These are phyloP conservation scores for Tenrec ecaudatus DNA, from an alignment of 2,113 vertebrate genomes.

Conservation along the genomic window DNA sequence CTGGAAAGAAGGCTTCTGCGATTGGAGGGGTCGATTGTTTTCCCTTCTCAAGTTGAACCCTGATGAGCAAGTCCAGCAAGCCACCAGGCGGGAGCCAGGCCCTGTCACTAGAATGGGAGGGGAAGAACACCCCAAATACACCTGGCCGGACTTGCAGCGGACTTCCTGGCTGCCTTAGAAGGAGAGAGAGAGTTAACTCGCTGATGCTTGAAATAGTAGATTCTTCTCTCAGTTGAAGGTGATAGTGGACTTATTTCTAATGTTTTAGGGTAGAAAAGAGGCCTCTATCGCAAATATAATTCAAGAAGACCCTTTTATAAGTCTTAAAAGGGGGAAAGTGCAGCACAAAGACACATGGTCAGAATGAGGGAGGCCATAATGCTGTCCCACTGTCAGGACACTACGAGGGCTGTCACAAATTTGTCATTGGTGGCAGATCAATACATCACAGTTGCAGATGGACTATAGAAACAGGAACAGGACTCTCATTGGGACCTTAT, in stretches of 20 bases:
- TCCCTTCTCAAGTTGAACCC: conserved; percentile 65
- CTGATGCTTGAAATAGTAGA: neutral
- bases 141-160: conserved; percentile 37
- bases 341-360: no score
- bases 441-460: no score
- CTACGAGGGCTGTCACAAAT: no score
- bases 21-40: conserved; percentile 71
- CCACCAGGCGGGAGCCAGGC: conserved; percentile 23
- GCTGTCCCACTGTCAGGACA: no score
- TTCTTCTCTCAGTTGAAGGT: conserved; percentile 19
- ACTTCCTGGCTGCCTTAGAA: conserved; percentile 35
- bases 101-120: conserved; percentile 22
- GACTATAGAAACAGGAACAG: no score
- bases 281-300: no score
- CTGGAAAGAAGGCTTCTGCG: conserved; percentile 65
- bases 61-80: conserved; percentile 48
- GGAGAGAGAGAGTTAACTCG: neutral
- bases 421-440: no score
- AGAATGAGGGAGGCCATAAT: no score
- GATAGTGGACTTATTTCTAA: neutral
- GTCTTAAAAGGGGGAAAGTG: no score
- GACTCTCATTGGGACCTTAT: no score
- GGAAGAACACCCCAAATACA: conserved; percentile 65
- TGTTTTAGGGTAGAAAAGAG: neutral
- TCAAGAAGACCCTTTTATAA: no score